These are phyloP conservation scores for Phalera bucephala DNA, from an alignment of 2,888 invertebrate species.

Conservation along the genomic window DNA sequence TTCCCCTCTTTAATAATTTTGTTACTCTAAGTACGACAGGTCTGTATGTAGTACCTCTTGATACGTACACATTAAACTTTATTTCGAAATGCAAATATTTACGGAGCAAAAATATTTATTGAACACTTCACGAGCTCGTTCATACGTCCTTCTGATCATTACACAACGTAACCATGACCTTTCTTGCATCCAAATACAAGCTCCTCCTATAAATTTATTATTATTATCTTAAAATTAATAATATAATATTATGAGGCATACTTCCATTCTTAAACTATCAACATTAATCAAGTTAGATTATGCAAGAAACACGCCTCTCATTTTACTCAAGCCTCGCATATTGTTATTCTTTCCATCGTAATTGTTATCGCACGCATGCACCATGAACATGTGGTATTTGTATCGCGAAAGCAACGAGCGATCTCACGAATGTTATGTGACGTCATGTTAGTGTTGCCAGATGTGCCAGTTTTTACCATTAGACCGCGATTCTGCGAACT, in stretches of 20 bases:
- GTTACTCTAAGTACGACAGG: no score
- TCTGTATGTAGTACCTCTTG: constrained; percentile 9
- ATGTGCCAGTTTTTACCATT: constrained; percentile 7
- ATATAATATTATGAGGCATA: no score
- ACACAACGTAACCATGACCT: constrained; percentile 47
- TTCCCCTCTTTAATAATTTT: no score
- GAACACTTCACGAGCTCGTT: constrained; percentile 48
- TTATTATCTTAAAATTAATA: no score
- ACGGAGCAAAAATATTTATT: constrained; percentile 58
- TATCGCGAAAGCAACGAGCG: constrained; percentile 18
- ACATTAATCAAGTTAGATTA: constrained; percentile 2
- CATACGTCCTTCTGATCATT: constrained; percentile 37
- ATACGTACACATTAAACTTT: constrained; percentile 18
- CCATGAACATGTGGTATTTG: constrained; percentile 19
- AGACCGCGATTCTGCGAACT: neutral
- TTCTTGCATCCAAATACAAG: constrained; percentile 4
- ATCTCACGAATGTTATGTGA: constrained; percentile 24
- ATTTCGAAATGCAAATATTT: constrained; percentile 43
- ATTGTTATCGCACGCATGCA: constrained; percentile 21
- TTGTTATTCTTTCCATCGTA: constrained; percentile 7
- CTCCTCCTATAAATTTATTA: neutral
- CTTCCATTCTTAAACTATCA: no score
- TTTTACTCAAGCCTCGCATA: constrained; percentile 9
- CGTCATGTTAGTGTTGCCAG: constrained; percentile 15
- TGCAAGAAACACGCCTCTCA: constrained; percentile 13